Evolutionary conservation across 2,113 vertebrate genomes (phyloP).

Genomic region (Sylvietta virens): DNA sequence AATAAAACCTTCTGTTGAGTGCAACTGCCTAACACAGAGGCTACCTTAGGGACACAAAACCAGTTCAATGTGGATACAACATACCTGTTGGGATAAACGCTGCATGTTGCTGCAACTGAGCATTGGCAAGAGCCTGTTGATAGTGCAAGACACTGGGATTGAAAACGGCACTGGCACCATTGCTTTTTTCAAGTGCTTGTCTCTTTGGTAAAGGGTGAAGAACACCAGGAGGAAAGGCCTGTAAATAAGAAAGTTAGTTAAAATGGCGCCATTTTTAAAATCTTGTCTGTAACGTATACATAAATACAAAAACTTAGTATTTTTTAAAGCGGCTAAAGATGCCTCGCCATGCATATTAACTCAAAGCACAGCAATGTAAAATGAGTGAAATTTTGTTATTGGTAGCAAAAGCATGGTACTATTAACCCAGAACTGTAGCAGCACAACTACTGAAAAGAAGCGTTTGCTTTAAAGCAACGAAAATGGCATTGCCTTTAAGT

Average conservation of each 20-base stretch:
- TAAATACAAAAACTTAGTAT: conserved; percentile 62
- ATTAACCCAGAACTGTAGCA: conserved; percentile 77
- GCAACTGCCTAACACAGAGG: not conserved
- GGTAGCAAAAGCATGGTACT: conserved; percentile 78
- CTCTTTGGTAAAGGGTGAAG: conserved; percentile 99
- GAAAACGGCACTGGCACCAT: conserved; percentile 88
- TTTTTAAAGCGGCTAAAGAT: conserved; percentile 73
- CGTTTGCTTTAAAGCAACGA: conserved; percentile 70
- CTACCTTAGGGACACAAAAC: not conserved
- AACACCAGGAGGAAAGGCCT: conserved; percentile 95
- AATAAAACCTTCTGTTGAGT: not conserved
- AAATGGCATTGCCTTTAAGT: conserved; percentile 70
- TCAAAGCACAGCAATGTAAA: conserved; percentile 79
- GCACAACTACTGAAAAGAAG: conserved; percentile 78
- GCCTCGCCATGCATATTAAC: conserved; percentile 82
- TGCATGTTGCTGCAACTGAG: conserved; percentile 90
- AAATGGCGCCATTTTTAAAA: conserved; percentile 45
- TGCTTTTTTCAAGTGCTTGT: conserved; percentile 96
- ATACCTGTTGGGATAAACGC: conserved; percentile 96
- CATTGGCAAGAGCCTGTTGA: conserved; percentile 94
- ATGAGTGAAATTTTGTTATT: conserved; percentile 80
- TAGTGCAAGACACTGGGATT: conserved; percentile 97
- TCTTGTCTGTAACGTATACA: not conserved
- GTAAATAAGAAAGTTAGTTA: conserved; percentile 60
- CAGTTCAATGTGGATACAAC: not conserved